These are phyloP conservation scores for Ammodramus savannarum DNA, from an alignment of 2,113 vertebrate genomes.

Conservation along the genomic window DNA sequence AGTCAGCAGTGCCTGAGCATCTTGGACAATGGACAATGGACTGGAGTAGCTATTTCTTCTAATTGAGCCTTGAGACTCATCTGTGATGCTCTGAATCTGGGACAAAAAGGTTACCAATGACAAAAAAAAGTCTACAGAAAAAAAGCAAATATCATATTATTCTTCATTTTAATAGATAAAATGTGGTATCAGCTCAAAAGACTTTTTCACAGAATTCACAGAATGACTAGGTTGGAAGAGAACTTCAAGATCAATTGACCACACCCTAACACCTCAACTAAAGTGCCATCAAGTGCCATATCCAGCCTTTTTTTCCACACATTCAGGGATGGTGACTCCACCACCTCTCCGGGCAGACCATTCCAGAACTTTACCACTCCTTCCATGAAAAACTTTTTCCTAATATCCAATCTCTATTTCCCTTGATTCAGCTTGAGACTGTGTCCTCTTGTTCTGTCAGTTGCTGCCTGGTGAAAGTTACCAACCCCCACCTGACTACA, in stretches of 20 bases:
- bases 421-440: neutral
- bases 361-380: neutral
- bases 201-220: neutral
- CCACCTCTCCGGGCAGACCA: neutral
- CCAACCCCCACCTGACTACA: neutral
- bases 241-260: neutral
- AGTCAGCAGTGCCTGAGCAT: slow-evolving; percentile 69
- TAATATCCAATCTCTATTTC: neutral
- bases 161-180: neutral
- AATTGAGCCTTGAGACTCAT: slow-evolving; percentile 86
- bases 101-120: slow-evolving; percentile 35
- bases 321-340: neutral
- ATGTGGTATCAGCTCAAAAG: neutral
- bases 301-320: neutral
- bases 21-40: slow-evolving; percentile 59
- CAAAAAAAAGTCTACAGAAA: slow-evolving; percentile 46
- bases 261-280: neutral
- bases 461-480: neutral
- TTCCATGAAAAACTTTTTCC: neutral
- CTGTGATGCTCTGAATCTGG: slow-evolving; percentile 93
- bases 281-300: neutral
- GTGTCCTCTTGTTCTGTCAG: neutral
- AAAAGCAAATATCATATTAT: neutral
- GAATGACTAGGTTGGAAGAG: neutral
- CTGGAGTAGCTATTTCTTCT: slow-evolving; percentile 81